phyloP scores from a whole-genome alignment of 2,888 invertebrate species.

The Junonia oenone region DNA sequence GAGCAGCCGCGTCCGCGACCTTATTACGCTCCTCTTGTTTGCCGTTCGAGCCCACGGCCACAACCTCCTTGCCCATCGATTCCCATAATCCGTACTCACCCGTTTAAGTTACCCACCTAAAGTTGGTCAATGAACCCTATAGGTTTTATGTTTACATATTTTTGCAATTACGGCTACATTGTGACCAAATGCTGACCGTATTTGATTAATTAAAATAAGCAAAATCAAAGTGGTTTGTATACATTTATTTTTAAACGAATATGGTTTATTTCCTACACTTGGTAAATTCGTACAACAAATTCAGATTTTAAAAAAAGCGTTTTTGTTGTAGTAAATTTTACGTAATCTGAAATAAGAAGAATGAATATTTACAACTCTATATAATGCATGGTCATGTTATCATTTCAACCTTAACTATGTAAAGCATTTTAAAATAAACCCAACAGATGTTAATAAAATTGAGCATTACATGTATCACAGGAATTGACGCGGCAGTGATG shows the following conservation, averaged over 20 bases:
- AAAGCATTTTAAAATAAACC: not conserved
- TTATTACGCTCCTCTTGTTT: constrained; percentile 52
- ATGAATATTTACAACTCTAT: not conserved
- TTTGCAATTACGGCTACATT: not conserved
- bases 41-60: constrained; percentile 41
- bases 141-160: not conserved
- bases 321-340: too few relatives aligned
- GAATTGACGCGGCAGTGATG: constrained; percentile 1
- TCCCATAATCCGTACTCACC: constrained; percentile 44
- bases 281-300: too few relatives aligned
- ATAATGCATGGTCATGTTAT: not conserved
- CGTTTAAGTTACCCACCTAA: constrained; percentile 33
- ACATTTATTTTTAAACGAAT: too few relatives aligned
- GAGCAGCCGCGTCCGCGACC: constrained; percentile 64
- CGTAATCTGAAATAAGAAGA: too few relatives aligned
- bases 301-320: too few relatives aligned
- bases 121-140: constrained; percentile 24
- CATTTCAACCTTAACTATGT: not conserved
- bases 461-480: constrained; percentile 4
- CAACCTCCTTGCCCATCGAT: constrained; percentile 65
- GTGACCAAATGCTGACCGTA: too few relatives aligned
- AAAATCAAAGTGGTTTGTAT: not conserved
- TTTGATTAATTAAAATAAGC: not conserved
- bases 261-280: too few relatives aligned
- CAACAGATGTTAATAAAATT: not conserved